Conservation (phyloP, 2,113 vertebrate genomes). For the Puntigrus tetrazona region DNA sequence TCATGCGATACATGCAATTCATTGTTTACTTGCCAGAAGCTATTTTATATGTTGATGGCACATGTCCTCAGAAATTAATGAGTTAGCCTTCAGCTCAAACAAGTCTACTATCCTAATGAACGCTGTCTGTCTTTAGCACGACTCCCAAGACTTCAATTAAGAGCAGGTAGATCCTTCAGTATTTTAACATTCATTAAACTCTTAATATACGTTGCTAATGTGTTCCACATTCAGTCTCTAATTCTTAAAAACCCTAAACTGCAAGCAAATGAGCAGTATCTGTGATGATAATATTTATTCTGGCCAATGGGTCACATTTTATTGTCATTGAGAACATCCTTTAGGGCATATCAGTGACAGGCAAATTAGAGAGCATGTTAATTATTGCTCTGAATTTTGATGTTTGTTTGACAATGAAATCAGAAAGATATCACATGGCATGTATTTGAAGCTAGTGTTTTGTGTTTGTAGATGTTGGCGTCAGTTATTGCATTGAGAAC, state of each 20-base stretch:
- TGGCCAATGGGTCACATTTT: background rate
- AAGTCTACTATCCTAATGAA: slow-evolving; percentile 50
- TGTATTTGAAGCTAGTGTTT: background rate
- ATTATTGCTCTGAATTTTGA: no score
- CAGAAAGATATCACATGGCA: no score
- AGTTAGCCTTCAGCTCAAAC: slow-evolving; percentile 48
- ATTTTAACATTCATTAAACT: slow-evolving; percentile 5
- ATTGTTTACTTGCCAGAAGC: slow-evolving; percentile 54
- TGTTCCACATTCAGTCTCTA: background rate
- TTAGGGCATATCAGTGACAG: background rate
- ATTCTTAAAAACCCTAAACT: background rate
- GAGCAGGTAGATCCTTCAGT: background rate
- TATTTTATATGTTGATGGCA: slow-evolving; percentile 54
- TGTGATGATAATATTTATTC: background rate
- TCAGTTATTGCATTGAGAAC: slow-evolving; percentile 25
- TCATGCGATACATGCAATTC: slow-evolving; percentile 35
- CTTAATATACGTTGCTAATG: background rate
- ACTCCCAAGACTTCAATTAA: slow-evolving; percentile 30
- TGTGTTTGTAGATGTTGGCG: background rate
- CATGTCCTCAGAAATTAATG: slow-evolving; percentile 49
- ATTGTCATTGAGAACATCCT: background rate
- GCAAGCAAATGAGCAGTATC: background rate
- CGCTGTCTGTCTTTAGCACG: slow-evolving; percentile 44
- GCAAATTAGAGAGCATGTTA: no score
- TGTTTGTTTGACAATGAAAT: no score